Percentiles rank a stretch among this genome's conserved stretches.
phyloP scores from a whole-genome alignment of 2,113 vertebrate species.

The Siniperca chuatsi region DNA sequence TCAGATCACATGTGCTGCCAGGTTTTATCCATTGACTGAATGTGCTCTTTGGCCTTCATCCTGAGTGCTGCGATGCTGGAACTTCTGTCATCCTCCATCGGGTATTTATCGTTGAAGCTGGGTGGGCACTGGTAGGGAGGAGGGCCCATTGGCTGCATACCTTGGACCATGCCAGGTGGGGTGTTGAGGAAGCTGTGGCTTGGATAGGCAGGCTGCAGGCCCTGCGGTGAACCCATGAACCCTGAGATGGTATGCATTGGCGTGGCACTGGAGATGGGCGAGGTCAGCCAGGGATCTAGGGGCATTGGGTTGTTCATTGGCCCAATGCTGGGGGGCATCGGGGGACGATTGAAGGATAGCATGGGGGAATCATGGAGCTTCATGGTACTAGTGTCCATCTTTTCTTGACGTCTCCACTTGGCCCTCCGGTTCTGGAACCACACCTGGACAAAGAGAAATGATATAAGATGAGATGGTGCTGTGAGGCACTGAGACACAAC shows the following conservation, averaged over 20 bases:
- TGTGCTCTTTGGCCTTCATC: slow-evolving; percentile 95
- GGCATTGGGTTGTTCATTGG: slow-evolving; percentile 87
- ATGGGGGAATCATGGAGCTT: slow-evolving; percentile 91
- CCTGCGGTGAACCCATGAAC: slow-evolving; percentile 90
- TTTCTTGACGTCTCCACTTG: slow-evolving; percentile 95
- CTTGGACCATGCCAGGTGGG: slow-evolving; percentile 85
- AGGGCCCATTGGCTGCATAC: slow-evolving; percentile 89
- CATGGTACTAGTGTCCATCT: slow-evolving; percentile 89
- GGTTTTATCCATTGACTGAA: slow-evolving; percentile 94
- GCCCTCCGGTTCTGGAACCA: slow-evolving; percentile 96
- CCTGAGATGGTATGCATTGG: slow-evolving; percentile 88
- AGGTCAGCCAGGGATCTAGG: slow-evolving; percentile 92
- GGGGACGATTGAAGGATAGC: slow-evolving; percentile 89
- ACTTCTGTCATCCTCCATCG: slow-evolving; percentile 89
- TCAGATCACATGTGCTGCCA: slow-evolving; percentile 92
- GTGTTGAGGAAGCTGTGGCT: slow-evolving; percentile 88
- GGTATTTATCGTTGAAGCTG: slow-evolving; percentile 91
- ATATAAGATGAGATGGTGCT: not conserved
- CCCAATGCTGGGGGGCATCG: slow-evolving; percentile 85
- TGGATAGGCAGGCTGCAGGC: slow-evolving; percentile 86
- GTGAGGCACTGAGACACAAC: not conserved
- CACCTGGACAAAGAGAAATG: slow-evolving; percentile 79
- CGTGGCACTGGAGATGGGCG: slow-evolving; percentile 88
- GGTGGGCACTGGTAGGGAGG: slow-evolving; percentile 88
- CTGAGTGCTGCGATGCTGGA: slow-evolving; percentile 92